Percentiles rank a stretch among this genome's conserved stretches.
Conservation (phyloP, 2,888 invertebrate genomes). For the Neocrepidodera transversa region DNA sequence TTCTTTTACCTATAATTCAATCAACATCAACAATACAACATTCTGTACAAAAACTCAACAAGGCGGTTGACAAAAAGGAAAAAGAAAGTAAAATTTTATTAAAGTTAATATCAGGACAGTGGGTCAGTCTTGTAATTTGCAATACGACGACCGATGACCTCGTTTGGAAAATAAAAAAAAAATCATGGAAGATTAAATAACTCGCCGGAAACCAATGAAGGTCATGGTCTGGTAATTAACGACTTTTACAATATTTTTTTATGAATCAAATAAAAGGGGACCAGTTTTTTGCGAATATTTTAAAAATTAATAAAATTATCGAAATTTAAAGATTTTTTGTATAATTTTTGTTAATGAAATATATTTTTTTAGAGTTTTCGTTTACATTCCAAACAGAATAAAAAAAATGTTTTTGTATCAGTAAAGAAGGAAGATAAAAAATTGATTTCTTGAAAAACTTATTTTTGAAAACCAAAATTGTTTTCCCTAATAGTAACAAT, state of each 20-base stretch:
- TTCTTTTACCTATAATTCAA: background rate
- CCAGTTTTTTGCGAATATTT: no score
- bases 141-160: background rate
- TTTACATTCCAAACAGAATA: no score
- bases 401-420: no score
- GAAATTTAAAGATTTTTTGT: no score
- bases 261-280: background rate
- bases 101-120: slow-evolving; percentile 16
- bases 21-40: background rate
- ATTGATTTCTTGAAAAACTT: no score
- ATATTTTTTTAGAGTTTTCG: no score
- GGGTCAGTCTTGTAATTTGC: slow-evolving; percentile 11
- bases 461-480: no score
- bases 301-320: no score
- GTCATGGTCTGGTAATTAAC: slow-evolving; percentile 16
- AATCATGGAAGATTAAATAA: slow-evolving; percentile 13
- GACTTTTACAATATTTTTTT: slow-evolving; percentile 12
- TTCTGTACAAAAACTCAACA: background rate
- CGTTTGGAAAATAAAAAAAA: background rate
- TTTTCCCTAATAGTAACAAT: no score
- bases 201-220: slow-evolving; percentile 15
- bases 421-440: no score
- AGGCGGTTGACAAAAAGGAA: background rate
- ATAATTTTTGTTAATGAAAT: no score
- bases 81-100: slow-evolving; percentile 15